Conservation (phyloP, 2,888 invertebrate genomes). For the Trimorus sp. region DNA sequence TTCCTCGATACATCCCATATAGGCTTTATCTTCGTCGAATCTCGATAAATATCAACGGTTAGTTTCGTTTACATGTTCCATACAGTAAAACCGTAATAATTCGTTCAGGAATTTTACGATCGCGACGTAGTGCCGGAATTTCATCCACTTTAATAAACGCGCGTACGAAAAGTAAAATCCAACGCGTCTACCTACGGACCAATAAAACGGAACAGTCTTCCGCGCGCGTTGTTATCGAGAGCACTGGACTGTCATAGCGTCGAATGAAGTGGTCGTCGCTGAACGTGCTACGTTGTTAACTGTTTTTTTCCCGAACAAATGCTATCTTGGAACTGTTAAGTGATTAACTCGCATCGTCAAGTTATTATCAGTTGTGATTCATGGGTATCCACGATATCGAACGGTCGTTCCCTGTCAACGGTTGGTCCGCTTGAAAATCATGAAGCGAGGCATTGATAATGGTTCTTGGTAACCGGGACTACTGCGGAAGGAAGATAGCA, state of each 20-base stretch:
- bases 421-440: slow-evolving; percentile 74
- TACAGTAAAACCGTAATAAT: slow-evolving; percentile 5
- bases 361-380: slow-evolving; percentile 51
- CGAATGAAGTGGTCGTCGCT: slow-evolving; percentile 26
- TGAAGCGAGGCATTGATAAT: slow-evolving; percentile 73
- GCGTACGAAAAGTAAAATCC: not conserved
- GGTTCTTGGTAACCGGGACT: slow-evolving; percentile 67
- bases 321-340: slow-evolving; percentile 23
- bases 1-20: not conserved
- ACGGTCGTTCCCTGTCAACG: slow-evolving; percentile 55
- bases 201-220: slow-evolving; percentile 26
- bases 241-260: slow-evolving; percentile 17
- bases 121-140: not conserved
- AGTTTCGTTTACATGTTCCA: slow-evolving; percentile 1
- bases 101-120: slow-evolving; percentile 6
- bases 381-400: slow-evolving; percentile 40
- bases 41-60: not conserved
- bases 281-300: slow-evolving; percentile 27
- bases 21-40: not conserved
- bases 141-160: slow-evolving; percentile 4
- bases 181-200: slow-evolving; percentile 4
- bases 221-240: slow-evolving; percentile 5
- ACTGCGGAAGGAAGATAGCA: slow-evolving; percentile 75
- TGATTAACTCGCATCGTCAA: slow-evolving; percentile 45
- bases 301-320: slow-evolving; percentile 6